Conservation (phyloP, 37 sponge, comb jelly and placozoan genomes). For the Diacarnus erythraeanus region DNA sequence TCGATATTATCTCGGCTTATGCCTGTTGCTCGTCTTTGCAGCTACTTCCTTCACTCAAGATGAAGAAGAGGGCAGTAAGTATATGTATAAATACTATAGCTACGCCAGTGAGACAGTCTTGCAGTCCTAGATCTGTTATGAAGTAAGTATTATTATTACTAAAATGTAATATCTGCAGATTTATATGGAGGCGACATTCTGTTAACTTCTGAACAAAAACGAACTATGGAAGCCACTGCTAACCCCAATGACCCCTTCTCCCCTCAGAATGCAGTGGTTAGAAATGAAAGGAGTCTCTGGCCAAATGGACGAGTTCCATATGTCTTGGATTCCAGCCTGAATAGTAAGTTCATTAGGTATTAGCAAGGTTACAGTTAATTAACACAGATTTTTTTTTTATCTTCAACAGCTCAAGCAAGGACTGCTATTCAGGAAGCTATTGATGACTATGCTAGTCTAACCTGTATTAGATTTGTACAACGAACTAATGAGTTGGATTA, state of each 20-base stretch:
- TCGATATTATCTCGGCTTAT: too few relatives aligned
- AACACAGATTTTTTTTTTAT: background rate
- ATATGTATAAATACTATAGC: too few relatives aligned
- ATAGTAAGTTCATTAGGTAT: constrained; percentile 16
- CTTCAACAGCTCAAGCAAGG: constrained; percentile 10
- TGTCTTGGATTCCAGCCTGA: constrained; percentile 6
- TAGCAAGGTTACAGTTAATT: too few relatives aligned
- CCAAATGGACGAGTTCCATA: constrained; percentile 26
- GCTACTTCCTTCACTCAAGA: too few relatives aligned
- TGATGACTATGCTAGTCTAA: constrained; percentile 24
- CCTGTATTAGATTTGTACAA: constrained; percentile 61
- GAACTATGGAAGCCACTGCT: constrained; percentile 19
- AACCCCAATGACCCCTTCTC: constrained; percentile 11
- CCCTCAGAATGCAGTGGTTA: constrained; percentile 44
- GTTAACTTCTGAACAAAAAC: constrained; percentile 60
- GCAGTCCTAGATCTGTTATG: too few relatives aligned
- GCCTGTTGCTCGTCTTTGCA: too few relatives aligned
- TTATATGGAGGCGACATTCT: constrained; percentile 57
- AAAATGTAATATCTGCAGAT: too few relatives aligned
- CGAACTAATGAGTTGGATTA: constrained; percentile 56
- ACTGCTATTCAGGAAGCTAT: constrained; percentile 61
- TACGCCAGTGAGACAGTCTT: too few relatives aligned
- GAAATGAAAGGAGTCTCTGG: constrained; percentile 13
- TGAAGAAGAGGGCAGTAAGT: too few relatives aligned
- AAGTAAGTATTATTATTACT: too few relatives aligned